Percentiles rank a stretch among this genome's conserved stretches.
These are phyloP conservation scores for Diadema setosum DNA, from an alignment of 35 echinoderm and acorn worm genomes.

Conservation along the genomic window DNA sequence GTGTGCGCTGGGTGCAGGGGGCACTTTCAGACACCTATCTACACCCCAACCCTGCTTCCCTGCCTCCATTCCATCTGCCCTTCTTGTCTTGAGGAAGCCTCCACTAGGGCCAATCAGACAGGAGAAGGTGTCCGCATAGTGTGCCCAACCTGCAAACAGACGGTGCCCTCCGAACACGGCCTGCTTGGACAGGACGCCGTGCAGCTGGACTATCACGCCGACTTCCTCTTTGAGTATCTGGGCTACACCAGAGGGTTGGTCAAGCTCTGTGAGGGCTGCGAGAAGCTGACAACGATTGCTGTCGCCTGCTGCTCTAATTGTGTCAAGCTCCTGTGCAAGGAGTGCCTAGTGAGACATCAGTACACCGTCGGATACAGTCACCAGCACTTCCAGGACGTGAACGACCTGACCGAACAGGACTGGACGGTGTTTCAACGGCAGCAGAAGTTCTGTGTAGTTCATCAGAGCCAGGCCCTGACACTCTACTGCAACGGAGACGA, in stretches of 20 bases:
- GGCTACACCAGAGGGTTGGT: background rate
- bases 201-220: constrained; percentile 24
- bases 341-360: constrained; percentile 51
- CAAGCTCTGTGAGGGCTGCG: constrained; percentile 43
- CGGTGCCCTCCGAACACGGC: constrained; percentile 2
- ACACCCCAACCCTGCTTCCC: constrained; percentile 10
- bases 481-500: constrained; percentile 33
- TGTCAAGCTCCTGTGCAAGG: constrained; percentile 29
- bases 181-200: background rate
- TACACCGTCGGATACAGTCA: constrained; percentile 29
- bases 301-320: constrained; percentile 41
- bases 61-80: constrained; percentile 13
- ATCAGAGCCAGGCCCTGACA: constrained; percentile 35
- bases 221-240: constrained; percentile 29
- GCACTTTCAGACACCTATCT: background rate
- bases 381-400: constrained; percentile 34
- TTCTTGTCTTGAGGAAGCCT: background rate
- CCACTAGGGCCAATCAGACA: background rate
- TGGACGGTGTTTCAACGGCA: background rate
- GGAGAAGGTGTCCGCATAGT: background rate
- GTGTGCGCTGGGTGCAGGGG: background rate
- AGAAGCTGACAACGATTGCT: constrained; percentile 10
- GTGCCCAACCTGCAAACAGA: constrained; percentile 26
- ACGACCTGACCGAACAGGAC: constrained; percentile 20
- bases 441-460: constrained; percentile 26